Percentiles rank a stretch among this genome's conserved stretches.
These are phyloP conservation scores for Sebastolobus altivelis DNA, from an alignment of 2,797 vertebrate species.

Conservation along the genomic window DNA sequence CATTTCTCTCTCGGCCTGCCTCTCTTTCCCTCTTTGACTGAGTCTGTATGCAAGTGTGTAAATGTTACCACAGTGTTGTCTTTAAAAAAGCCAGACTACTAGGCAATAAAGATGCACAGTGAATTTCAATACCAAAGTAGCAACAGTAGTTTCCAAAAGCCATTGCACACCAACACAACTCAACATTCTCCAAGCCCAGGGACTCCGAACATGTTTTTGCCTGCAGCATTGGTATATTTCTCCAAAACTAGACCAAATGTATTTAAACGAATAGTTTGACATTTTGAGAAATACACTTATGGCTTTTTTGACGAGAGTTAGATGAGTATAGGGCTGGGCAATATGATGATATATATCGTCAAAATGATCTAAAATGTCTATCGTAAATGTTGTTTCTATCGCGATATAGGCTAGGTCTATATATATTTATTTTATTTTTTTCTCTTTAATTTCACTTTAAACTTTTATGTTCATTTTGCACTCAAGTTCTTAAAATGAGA, in stretches of 20 bases:
- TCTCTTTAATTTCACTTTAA: no score
- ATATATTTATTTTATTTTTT: no score
- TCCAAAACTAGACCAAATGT: background rate
- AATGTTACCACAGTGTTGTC: slow-evolving; percentile 32
- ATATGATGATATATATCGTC: no score
- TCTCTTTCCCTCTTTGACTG: slow-evolving; percentile 15
- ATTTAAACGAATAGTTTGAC: background rate
- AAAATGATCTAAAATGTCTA: no score
- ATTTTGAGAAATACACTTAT: background rate
- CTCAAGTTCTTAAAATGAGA: no score
- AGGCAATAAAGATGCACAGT: slow-evolving; percentile 27
- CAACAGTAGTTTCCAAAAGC: slow-evolving; percentile 9
- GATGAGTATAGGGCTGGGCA: no score
- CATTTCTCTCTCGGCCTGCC: slow-evolving; percentile 13
- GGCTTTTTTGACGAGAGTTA: background rate
- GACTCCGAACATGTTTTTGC: background rate
- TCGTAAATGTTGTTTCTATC: no score
- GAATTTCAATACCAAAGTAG: slow-evolving; percentile 39
- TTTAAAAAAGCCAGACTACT: slow-evolving; percentile 36
- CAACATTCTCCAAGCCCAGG: slow-evolving; percentile 11
- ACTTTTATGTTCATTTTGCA: fast-evolving
- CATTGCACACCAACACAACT: slow-evolving; percentile 1
- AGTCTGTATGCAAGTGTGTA: slow-evolving; percentile 39
- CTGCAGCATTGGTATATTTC: background rate
- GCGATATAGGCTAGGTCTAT: no score